phyloP scores from a whole-genome alignment of 2,113 vertebrate genomes.

The Nansenia antarctica region DNA sequence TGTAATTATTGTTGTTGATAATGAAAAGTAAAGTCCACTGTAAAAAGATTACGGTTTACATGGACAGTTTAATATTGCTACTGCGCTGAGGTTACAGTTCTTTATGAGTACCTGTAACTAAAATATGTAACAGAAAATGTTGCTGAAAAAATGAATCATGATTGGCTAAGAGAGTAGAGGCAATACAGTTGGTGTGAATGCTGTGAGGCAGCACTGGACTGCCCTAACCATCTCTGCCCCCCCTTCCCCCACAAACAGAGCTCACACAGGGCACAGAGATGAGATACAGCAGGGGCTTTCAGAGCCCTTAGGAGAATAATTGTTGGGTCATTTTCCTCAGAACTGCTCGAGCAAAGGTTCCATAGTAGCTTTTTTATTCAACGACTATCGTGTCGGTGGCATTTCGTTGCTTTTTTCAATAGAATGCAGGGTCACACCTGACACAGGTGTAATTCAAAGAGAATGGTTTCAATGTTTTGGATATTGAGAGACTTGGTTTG shows the following conservation, averaged over 20 bases:
- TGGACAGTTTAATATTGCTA: not conserved
- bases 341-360: constrained; percentile 62
- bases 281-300: constrained; percentile 57
- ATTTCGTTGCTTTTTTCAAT: constrained; percentile 37
- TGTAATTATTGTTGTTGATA: too few relatives aligned
- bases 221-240: constrained; percentile 61
- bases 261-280: constrained; percentile 56
- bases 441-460: not conserved
- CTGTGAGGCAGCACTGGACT: constrained; percentile 48
- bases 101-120: not conserved
- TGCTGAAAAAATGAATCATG: constrained; percentile 9
- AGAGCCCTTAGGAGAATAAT: constrained; percentile 57
- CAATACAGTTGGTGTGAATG: constrained; percentile 42
- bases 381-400: constrained; percentile 24
- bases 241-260: constrained; percentile 37
- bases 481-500: not conserved
- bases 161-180: constrained; percentile 36
- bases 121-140: not conserved
- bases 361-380: constrained; percentile 22
- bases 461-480: not conserved
- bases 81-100: not conserved
- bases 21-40: not conserved
- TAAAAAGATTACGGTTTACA: not conserved
- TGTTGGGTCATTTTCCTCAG: constrained; percentile 65
- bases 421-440: constrained; percentile 1